Evolutionary conservation across 2,888 invertebrate genomes (phyloP), one percentile per base, ranked within the genome.

Genomic region (Perithous albicinctus): DNA sequence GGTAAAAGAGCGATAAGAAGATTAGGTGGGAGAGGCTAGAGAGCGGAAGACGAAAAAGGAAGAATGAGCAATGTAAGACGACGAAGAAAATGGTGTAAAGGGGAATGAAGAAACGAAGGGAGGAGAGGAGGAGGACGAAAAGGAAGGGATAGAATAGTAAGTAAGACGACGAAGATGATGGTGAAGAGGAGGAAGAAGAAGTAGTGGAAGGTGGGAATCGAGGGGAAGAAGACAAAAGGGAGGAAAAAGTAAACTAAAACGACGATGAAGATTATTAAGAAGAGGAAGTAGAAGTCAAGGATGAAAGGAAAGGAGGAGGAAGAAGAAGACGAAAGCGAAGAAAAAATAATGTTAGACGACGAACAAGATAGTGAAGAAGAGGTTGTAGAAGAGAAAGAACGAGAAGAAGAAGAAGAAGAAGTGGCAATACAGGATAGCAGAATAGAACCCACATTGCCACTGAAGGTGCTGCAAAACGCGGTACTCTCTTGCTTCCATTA

Each of bases 361-460:
- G 51, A 51, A 51, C 10, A 51, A 23, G 51, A 12, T 20, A 4
- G 26, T 29, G 29, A 51, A 26, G 59, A 54, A 54, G 41, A 54
- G 20, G 41, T 23, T 7, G 56, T 2, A 3, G 32, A 48, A 10
- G 15, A 67, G 12, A 29, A 48, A 59, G 35, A 8, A 32, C 18
- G 6, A 15, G 32, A 48, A 67, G 15, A 1, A 38, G 69, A 20
- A 20, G n/a, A 38, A 8, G 12, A 20, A 20, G 20, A 10, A 20
- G 66, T n/a, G 20, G 38, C 10, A 23, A 0, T 43, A 32, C 6
- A 20, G 41, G 54, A 64, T 64, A 26, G 66, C 23, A 32, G 43
- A 56, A 66, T 56, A 75, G 56, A 56, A 23, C 32, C 64, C 74
- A 61, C 43, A 64, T 64, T 64, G 64, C 74, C 29, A 48, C 41